Evolutionary conservation across 2,797 vertebrate species (phyloP), one percentile per base, ranked within the genome.

Genomic region (Bradypodion ventrale): DNA sequence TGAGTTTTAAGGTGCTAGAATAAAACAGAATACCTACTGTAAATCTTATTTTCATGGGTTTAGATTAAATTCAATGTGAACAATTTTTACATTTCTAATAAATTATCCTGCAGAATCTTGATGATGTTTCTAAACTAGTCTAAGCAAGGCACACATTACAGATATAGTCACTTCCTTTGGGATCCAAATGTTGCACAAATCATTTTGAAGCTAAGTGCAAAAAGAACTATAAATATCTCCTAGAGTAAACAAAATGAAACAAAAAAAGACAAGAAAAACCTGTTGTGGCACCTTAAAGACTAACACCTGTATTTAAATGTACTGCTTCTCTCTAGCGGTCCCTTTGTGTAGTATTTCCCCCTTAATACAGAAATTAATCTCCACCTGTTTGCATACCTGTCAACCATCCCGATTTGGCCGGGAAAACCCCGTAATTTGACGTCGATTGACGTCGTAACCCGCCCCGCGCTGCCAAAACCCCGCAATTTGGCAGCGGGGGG

Each of bases 11-110:
- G 62, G n/a, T 25, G 77, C 19, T 25, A 23, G 49, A 40, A 37
- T 27, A 42, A 1, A 65, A 60, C 72, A 68, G n/a, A 19, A 74
- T 44, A 65, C 49, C 46, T 44, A 74, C 46, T 77, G 15, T n/a
- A 16, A 27, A 63, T 74, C 4, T 40, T 69, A 32, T 69, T 80
- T 80, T 70, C 32, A 40, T 44, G 21, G 46, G 23, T 85, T 65
- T 75, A 6, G 59, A 75, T 44, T 9, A 83, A 85, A 80, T 62
- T 83, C 60, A 27, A 85, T 70, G 27, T 68, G 49, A 73, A 59
- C 37, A 69, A 44, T 89, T 85, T 78, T 73, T 42, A n/a, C 46
- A 63, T 66, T 29, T 83, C 74, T 75, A 49, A 23, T 15, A 2
- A 81, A 37, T 7, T 40, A 66, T 3, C 2, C 83, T 49, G 60